Evolutionary conservation across 2,888 invertebrate genomes (phyloP), one percentile per base, ranked within the genome.

Genomic region (Uloborus plumipes): DNA sequence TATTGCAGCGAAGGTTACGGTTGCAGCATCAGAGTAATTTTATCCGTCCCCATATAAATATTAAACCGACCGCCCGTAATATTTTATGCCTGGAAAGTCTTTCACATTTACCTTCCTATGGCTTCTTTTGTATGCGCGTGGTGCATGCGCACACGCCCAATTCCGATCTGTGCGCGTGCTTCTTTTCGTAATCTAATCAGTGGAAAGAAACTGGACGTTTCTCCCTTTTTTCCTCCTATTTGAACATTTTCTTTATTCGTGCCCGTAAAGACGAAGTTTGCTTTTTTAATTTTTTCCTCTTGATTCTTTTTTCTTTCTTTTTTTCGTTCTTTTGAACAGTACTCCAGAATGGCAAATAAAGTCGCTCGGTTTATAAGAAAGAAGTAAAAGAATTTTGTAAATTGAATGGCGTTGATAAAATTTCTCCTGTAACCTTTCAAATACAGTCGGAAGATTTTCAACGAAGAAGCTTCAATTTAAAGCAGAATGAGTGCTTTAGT

Each of bases 31-130:
- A 16, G 74, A 81, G 70, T 64, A 81, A 81, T 70, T 81, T 74
- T 64, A 81, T 81, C 80, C 74, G 64, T 81, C 74, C 64, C 80
- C 74, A 74, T 81, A 75, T 70, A 70, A 74, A 81, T 81, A 81
- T 81, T 65, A 65, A 70, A 59, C 74, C 80, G 22, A 15, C 53
- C 49, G 62, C 67, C 65, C 70, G 59, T 81, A 74, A 81, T 74
- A 74, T 81, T 81, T 81, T 74, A 74, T 74, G 74, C 80, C 64
- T 62, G 74, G 70, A 70, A 81, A 80, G 74, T 71, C 73, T 81
- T 81, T 74, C 64, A 65, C 69, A 65, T 81, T 81, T 74, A 51
- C 62, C 58, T 58, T 64, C 74, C 20, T 66, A 50, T 66, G 31
- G 20, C 66, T 55, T 26, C 72, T 51, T 80, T 72, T 73, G 73